Evolutionary conservation across 2,888 invertebrate genomes (phyloP).

Genomic region (Eupeodes latifasciatus): DNA sequence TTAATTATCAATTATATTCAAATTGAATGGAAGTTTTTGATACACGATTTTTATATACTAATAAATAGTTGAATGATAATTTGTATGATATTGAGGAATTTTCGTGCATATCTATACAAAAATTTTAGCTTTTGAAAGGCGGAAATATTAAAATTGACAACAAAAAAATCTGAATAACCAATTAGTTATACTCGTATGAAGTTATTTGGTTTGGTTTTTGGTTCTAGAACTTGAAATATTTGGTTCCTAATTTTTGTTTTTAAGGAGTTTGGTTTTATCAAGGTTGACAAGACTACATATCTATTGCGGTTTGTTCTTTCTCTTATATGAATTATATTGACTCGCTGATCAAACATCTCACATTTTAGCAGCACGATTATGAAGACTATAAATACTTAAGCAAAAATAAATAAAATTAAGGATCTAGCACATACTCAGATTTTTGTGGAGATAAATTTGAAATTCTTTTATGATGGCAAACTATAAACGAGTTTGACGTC

Average conservation of each 20-base stretch:
- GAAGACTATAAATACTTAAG: background rate
- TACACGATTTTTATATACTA: conserved; percentile 8
- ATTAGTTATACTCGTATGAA: background rate
- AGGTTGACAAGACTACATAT: conserved; percentile 21
- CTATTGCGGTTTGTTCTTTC: background rate
- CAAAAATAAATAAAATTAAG: conserved; percentile 17
- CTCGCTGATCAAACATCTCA: too few relatives aligned
- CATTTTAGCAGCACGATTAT: too few relatives aligned
- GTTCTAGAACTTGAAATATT: conserved; percentile 24
- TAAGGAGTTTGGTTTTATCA: conserved; percentile 34
- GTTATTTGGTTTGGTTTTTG: background rate
- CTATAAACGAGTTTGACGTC: conserved; percentile 59
- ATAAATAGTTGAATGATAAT: conserved; percentile 15
- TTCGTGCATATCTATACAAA: background rate
- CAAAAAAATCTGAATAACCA: conserved; percentile 1
- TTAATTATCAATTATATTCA: conserved; percentile 55
- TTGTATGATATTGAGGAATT: background rate
- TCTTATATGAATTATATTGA: background rate
- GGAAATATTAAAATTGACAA: conserved; percentile 38
- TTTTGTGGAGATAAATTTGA: conserved; percentile 37
- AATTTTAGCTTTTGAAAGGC: conserved; percentile 31
- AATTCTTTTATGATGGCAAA: conserved; percentile 29
- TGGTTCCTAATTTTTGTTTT: conserved; percentile 34
- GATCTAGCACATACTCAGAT: conserved; percentile 32
- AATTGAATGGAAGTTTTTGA: conserved; percentile 36